Conservation (phyloP, 2,113 vertebrate genomes). For the Nestor notabilis region DNA sequence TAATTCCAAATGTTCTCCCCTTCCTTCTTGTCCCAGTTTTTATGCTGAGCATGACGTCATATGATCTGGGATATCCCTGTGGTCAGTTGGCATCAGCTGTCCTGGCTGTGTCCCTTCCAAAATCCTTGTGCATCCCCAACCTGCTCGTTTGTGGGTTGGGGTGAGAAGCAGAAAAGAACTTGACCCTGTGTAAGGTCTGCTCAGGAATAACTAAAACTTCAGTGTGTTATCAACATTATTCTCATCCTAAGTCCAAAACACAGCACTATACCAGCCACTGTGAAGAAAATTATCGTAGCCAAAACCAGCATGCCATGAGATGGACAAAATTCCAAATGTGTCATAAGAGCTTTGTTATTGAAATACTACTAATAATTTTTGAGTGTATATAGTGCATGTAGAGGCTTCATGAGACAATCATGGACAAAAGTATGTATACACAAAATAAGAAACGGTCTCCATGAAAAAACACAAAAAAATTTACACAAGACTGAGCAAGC, state of each 20-base stretch:
- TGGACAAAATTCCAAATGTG: neutral
- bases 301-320: neutral
- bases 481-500: neutral
- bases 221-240: neutral
- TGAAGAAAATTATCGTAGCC: neutral
- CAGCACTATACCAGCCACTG: neutral
- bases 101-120: neutral
- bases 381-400: neutral
- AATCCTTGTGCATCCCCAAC: fast-evolving
- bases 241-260: neutral
- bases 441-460: neutral
- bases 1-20: neutral
- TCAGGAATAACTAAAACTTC: neutral
- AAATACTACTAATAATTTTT: neutral
- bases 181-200: neutral
- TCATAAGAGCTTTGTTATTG: neutral
- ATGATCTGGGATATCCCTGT: neutral
- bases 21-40: neutral
- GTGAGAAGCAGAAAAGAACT: neutral
- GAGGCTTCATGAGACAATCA: neutral
- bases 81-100: neutral
- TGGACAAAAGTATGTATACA: neutral
- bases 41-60: neutral
- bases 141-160: neutral
- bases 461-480: neutral